A percentile compares a stretch with the other conserved stretches of the same genome.
Conservation (phyloP, 2,797 vertebrate species). For the Catostomus latipinnis region DNA sequence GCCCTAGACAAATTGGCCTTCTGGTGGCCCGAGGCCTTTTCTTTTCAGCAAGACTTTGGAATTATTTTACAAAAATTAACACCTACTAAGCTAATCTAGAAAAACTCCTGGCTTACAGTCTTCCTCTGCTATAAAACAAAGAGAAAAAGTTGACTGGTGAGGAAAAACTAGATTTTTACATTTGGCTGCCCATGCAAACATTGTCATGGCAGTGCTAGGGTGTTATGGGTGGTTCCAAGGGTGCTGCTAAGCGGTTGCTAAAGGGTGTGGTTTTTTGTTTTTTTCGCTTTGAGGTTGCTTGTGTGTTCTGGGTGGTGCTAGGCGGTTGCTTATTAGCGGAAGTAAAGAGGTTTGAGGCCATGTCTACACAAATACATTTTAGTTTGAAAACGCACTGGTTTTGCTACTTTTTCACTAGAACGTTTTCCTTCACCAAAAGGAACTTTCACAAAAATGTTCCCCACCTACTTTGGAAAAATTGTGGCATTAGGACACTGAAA, state of each 20-base stretch:
- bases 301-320: background rate
- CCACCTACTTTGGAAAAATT: too few species aligned
- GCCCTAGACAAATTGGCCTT: constrained; percentile 10
- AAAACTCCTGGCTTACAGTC: background rate
- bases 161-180: background rate
- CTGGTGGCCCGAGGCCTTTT: constrained; percentile 6
- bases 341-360: too few species aligned
- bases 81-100: background rate
- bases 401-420: too few species aligned
- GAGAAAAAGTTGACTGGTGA: background rate
- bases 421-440: too few species aligned
- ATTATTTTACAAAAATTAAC: constrained; percentile 14
- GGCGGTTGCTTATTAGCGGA: background rate
- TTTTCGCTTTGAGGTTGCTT: background rate
- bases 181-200: background rate
- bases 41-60: constrained; percentile 10
- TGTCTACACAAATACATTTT: too few species aligned
- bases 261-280: background rate
- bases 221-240: background rate
- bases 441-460: too few species aligned
- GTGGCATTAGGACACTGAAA: too few species aligned
- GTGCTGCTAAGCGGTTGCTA: background rate
- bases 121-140: background rate
- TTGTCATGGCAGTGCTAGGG: background rate
- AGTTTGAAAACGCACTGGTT: too few species aligned